Evolutionary conservation across 2,888 invertebrate species (phyloP).

Genomic region (Strigamia transsilvanica): DNA sequence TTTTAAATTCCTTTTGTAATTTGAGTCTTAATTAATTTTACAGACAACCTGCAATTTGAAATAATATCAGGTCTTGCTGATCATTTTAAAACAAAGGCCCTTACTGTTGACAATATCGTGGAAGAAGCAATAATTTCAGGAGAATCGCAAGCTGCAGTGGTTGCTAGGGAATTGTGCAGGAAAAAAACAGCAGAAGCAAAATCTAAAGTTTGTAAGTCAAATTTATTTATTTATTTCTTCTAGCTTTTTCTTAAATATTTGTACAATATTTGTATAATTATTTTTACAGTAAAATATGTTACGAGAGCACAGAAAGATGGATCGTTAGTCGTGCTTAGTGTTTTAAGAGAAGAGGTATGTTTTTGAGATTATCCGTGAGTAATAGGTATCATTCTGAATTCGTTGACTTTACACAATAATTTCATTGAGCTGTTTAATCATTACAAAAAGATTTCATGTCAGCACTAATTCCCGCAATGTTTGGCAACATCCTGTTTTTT

Average conservation of each 20-base stretch:
- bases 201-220: not conserved
- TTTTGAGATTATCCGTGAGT: not conserved
- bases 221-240: not conserved
- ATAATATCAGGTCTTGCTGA: not conserved
- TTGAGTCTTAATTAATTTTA: too few species aligned
- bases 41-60: not conserved
- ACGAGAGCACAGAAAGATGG: not conserved
- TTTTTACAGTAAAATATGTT: not conserved
- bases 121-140: not conserved
- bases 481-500: too few species aligned
- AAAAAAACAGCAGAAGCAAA: not conserved
- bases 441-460: too few species aligned
- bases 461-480: too few species aligned
- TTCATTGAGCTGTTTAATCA: too few species aligned
- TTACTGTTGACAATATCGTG: not conserved
- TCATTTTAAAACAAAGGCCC: not conserved
- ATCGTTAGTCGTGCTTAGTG: not conserved
- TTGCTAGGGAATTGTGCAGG: not conserved
- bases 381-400: too few species aligned
- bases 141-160: not conserved
- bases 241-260: too few species aligned
- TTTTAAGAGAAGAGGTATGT: not conserved
- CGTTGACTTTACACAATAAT: too few species aligned
- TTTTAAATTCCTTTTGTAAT: not conserved
- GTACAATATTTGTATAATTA: not conserved